Evolutionary conservation across 2,888 invertebrate species (phyloP).

Genomic region (Drosophila borborema): DNA sequence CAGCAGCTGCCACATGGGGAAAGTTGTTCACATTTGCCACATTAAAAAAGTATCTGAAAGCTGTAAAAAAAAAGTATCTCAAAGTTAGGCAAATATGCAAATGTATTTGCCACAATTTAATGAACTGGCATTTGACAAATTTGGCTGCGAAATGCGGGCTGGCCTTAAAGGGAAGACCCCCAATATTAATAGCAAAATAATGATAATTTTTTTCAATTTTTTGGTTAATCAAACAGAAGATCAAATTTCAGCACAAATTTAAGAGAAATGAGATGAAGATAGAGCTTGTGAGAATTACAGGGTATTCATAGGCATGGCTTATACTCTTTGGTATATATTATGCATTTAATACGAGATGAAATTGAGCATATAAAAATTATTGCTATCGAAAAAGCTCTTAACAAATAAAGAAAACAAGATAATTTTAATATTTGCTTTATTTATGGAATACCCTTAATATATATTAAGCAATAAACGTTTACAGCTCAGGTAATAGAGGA

Average conservation of each 20-base stretch:
- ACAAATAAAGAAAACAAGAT: not conserved
- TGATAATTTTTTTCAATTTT: slow-evolving; percentile 12
- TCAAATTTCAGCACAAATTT: not conserved
- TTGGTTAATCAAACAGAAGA: not conserved
- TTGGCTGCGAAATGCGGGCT: slow-evolving; percentile 2
- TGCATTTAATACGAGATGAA: not conserved
- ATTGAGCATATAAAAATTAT: not conserved
- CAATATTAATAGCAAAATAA: slow-evolving; percentile 28
- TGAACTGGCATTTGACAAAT: slow-evolving; percentile 35
- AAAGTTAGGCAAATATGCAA: slow-evolving; percentile 22
- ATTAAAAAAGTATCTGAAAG: slow-evolving; percentile 5
- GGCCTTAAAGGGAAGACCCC: slow-evolving; percentile 21
- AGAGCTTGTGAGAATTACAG: not conserved
- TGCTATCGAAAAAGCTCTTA: not conserved
- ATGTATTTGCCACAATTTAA: slow-evolving; percentile 22
- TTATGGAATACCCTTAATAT: not conserved
- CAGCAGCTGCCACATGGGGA: slow-evolving; percentile 24
- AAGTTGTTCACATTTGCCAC: slow-evolving; percentile 32
- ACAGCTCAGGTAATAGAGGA: not conserved
- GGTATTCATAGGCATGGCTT: not conserved
- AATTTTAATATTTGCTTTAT: not conserved
- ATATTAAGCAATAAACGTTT: not conserved
- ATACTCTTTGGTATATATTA: not conserved
- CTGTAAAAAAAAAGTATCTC: slow-evolving; percentile 3
- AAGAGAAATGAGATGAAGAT: not conserved